A percentile compares a stretch with the other conserved stretches of the same genome.
Conservation (phyloP, 2,113 vertebrate genomes). For the Proterorhinus semilunaris region DNA sequence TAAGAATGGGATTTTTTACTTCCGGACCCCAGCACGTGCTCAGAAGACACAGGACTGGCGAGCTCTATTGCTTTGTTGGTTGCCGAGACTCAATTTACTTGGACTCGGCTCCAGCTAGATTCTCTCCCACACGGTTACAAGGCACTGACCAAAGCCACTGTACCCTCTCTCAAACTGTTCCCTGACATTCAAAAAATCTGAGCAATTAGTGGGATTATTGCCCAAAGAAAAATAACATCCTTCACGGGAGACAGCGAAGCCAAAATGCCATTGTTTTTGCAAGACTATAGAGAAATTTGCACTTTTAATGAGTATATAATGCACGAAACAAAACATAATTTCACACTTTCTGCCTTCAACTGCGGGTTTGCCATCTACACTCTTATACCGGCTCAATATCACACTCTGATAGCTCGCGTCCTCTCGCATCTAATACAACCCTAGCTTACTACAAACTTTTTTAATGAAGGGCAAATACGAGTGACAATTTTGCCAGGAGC, state of each 20-base stretch:
- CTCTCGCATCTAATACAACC: neutral
- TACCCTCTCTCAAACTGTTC: no score
- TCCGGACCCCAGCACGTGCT: no score
- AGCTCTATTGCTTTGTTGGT: no score
- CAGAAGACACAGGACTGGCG: no score
- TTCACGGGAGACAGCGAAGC: neutral
- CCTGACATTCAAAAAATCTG: neutral
- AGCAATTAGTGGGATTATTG: neutral
- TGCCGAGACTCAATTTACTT: no score
- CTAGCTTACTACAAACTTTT: constrained; percentile 5
- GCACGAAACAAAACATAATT: constrained; percentile 2
- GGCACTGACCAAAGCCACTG: no score
- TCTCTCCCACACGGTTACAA: no score
- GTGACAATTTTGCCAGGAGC: neutral
- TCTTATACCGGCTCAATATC: neutral
- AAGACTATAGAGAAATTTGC: neutral
- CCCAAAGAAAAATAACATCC: neutral
- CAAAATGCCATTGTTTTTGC: neutral
- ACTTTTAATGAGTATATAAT: neutral
- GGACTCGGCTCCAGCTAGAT: no score
- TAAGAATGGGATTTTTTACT: no score
- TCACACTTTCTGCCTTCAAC: constrained; percentile 1
- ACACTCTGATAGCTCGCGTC: neutral
- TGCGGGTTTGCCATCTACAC: neutral
- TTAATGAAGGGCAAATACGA: neutral